A percentile compares a stretch with the other conserved stretches of the same genome.
Conservation (phyloP, 2,888 invertebrate genomes). For the Cerastis leucographa region DNA sequence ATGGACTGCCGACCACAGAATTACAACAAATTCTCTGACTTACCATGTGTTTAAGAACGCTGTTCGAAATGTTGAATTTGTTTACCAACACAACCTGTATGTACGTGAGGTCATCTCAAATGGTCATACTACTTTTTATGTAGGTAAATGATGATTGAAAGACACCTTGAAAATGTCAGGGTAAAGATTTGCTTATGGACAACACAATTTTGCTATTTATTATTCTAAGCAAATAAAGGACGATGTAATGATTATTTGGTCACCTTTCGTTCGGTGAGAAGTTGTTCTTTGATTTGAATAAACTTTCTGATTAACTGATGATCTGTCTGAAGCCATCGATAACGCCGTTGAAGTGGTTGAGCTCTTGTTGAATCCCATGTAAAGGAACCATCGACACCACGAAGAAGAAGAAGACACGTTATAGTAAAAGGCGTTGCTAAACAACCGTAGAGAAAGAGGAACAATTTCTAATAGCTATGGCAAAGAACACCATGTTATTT, state of each 20-base stretch:
- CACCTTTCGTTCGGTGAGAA: not conserved
- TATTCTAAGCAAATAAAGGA: conserved; percentile 10
- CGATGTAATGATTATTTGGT: not conserved
- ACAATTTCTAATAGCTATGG: conserved; percentile 3
- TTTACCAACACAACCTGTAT: conserved; percentile 27
- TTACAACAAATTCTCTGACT: conserved; percentile 25
- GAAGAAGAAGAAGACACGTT: not conserved
- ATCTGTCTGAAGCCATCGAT: not conserved
- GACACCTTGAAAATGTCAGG: conserved; percentile 37
- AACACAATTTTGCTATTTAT: conserved; percentile 7
- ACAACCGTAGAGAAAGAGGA: not conserved
- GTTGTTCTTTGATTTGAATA: not conserved
- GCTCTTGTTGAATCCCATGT: not conserved
- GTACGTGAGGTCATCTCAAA: conserved; percentile 15
- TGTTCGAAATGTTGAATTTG: conserved; percentile 11
- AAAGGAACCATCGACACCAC: not conserved
- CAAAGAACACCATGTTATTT: conserved; percentile 18
- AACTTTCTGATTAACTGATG: not conserved
- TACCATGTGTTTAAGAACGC: not conserved
- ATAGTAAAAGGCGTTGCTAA: not conserved
- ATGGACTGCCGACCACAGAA: conserved; percentile 18
- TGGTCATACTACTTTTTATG: conserved; percentile 15
- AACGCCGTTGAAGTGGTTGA: not conserved
- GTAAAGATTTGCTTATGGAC: conserved; percentile 21
- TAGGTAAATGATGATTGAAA: conserved; percentile 30